Evolutionary conservation across 2,113 vertebrate genomes (phyloP).

Genomic region (Sphaerodactylus townsendi): DNA sequence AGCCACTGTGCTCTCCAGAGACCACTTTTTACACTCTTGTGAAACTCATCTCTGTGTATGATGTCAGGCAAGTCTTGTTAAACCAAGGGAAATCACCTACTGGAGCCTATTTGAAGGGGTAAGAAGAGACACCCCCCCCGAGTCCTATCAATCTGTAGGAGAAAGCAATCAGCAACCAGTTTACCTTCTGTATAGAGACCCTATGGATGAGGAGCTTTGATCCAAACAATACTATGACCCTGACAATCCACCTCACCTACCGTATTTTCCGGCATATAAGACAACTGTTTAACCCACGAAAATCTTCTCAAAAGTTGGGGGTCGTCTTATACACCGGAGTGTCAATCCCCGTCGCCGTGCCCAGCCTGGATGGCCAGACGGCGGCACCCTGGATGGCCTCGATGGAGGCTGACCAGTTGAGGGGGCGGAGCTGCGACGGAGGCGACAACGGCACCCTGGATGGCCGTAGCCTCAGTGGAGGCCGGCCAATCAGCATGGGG

Average conservation of each 20-base stretch:
- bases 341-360: too few species aligned
- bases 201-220: neutral
- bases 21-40: neutral
- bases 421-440: too few species aligned
- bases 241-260: conserved; percentile 10
- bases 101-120: conserved; percentile 10
- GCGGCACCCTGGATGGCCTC: too few species aligned
- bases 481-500: too few species aligned
- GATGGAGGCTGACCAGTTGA: too few species aligned
- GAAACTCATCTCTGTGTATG: conserved; percentile 1
- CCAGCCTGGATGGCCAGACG: too few species aligned
- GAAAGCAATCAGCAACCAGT: neutral
- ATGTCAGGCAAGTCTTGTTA: conserved; percentile 15
- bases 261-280: too few species aligned
- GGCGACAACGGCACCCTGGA: too few species aligned
- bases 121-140: neutral
- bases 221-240: neutral
- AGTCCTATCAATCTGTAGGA: neutral
- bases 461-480: too few species aligned
- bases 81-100: conserved; percentile 1
- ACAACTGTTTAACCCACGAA: too few species aligned
- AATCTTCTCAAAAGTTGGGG: too few species aligned
- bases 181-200: neutral
- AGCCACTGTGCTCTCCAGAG: conserved; percentile 14
- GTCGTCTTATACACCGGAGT: too few species aligned